Evolutionary conservation across 2,888 invertebrate genomes (phyloP), one percentile per base, ranked within the genome.

Genomic region (Nesidiocoris tenuis): DNA sequence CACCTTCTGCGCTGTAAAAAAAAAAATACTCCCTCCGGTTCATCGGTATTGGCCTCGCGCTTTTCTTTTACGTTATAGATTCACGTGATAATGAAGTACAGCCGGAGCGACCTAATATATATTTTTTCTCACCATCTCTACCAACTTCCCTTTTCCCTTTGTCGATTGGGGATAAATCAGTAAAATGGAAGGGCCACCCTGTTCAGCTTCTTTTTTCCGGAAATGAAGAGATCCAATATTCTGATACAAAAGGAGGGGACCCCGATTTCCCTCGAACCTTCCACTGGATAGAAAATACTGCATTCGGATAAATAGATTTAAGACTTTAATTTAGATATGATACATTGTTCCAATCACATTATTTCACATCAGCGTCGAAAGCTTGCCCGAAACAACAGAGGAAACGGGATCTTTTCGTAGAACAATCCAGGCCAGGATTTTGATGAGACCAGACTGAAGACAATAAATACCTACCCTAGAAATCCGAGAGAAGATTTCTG

Each of bases 201-300:
- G 55, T 67, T 54, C 56, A 7, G 39, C 12, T 39, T 12, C 12
- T 39, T 67, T 56, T 67, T 55, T 17, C 67, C 67, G 67, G 67
- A 67, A 67, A 67, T 67, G 67, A 67, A 67, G 56, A 67, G 67
- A 67, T 67, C 67, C 55, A 67, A 67, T 67, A 67, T 67, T 67
- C 67, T 67, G 67, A 67, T 67, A 67, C 67, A 67, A 67, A 67
- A 54, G 18, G 59, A 65, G 39, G 39, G 39, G 65, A 18, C 25
- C n/a, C n/a, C n/a, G n/a, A n/a, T n/a, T n/a, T n/a, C n/a, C n/a
- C 64, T 7, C n/a, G 25, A 65, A 25, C 65, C 25, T 18, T 17
- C 39, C 12, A 19, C 39, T 39, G 65, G 39, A 25, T 65, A 39
- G 65, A 65, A 65, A 64, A 39, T 19, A 9, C 65, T 65, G 39